These are phyloP conservation scores for Chloroclystis v-ata DNA, from an alignment of 2,888 invertebrate genomes.

Conservation along the genomic window DNA sequence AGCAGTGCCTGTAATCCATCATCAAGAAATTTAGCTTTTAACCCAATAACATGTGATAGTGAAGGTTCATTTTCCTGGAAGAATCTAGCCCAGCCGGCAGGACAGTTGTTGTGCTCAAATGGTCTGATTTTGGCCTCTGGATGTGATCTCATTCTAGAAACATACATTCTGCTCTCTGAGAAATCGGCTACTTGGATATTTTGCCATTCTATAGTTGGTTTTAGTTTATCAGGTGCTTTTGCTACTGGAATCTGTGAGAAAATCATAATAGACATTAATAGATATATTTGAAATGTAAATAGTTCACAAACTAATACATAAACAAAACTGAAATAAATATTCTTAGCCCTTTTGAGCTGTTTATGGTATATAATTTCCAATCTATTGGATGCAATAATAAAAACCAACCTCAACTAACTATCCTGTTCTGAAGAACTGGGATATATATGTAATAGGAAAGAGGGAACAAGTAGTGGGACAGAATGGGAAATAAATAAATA, in stretches of 20 bases:
- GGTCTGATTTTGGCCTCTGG: constrained; percentile 39
- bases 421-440: too few relatives aligned
- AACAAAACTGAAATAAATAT: background rate
- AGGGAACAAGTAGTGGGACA: too few relatives aligned
- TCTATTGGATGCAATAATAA: too few relatives aligned
- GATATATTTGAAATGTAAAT: too few relatives aligned
- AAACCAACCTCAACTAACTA: too few relatives aligned
- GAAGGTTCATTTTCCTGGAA: constrained; percentile 54
- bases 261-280: too few relatives aligned
- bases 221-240: constrained; percentile 48
- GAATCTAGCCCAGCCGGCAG: constrained; percentile 48
- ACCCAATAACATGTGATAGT: constrained; percentile 54
- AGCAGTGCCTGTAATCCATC: constrained; percentile 26
- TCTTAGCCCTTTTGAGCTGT: too few relatives aligned
- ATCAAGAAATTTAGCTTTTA: constrained; percentile 28
- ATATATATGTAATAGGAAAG: too few relatives aligned
- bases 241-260: constrained; percentile 41
- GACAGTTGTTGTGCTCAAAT: constrained; percentile 33
- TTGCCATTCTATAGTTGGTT: constrained; percentile 81
- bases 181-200: constrained; percentile 82
- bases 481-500: too few relatives aligned
- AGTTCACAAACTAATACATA: too few relatives aligned
- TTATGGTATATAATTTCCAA: too few relatives aligned
- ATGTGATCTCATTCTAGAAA: constrained; percentile 50
- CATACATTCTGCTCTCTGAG: constrained; percentile 77